phyloP scores from a whole-genome alignment of 2,888 invertebrate species.

The Cosmia pyralina region DNA sequence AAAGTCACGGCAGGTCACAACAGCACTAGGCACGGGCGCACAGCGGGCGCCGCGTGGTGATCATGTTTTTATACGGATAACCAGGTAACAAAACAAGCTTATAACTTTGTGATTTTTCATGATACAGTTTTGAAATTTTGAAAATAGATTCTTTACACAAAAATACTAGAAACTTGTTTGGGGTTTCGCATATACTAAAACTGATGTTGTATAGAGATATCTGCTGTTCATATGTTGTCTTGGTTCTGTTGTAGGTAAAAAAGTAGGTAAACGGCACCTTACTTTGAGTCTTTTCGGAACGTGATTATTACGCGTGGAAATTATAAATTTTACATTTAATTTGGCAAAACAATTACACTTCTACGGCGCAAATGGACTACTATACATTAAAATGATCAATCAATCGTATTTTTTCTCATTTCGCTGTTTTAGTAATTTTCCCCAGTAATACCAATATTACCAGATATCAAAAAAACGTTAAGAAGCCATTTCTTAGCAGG shows the following conservation, averaged over 20 bases:
- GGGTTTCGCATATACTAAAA: too few species aligned
- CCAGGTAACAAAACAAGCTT: too few species aligned
- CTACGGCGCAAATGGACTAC: background rate
- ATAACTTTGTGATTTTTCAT: too few species aligned
- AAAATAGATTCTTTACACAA: too few species aligned
- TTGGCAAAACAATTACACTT: background rate
- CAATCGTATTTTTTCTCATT: background rate
- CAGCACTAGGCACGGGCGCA: too few species aligned
- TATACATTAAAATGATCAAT: background rate
- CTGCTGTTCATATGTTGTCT: background rate
- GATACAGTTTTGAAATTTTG: too few species aligned
- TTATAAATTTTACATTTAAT: background rate
- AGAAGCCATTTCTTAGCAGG: constrained; percentile 37
- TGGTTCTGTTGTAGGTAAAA: too few species aligned
- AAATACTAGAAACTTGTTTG: too few species aligned
- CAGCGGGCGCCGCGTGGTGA: too few species aligned
- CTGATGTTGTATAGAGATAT: too few species aligned
- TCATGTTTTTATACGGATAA: too few species aligned
- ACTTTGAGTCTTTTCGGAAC: background rate
- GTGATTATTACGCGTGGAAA: background rate
- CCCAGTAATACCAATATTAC: background rate
- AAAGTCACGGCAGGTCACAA: too few species aligned
- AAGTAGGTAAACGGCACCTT: background rate
- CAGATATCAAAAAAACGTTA: constrained; percentile 40
- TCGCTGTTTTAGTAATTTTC: background rate